Percentiles rank a stretch among this genome's conserved stretches.
Conservation (phyloP, 2,113 vertebrate species). For the Rhinogobius similis region DNA sequence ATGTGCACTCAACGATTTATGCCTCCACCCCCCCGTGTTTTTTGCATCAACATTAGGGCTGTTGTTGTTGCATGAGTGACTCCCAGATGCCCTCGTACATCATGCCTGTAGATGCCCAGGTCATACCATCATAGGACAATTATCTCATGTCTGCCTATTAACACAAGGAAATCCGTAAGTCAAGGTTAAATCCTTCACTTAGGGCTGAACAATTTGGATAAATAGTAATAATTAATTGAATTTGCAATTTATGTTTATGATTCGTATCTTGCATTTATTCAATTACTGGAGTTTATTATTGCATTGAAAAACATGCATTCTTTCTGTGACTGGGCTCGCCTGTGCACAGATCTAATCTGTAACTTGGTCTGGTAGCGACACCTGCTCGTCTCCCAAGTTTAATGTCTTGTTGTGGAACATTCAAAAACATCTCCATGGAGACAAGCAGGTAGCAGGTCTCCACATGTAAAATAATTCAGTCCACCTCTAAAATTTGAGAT, state of each 20-base stretch:
- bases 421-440: neutral
- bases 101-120: slow-evolving; percentile 1
- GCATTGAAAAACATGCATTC: too few relatives aligned
- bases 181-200: too few relatives aligned
- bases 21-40: slow-evolving; percentile 29
- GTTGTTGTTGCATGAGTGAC: slow-evolving; percentile 31
- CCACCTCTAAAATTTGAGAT: too few relatives aligned
- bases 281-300: too few relatives aligned
- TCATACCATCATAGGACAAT: slow-evolving; percentile 10
- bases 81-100: slow-evolving; percentile 13
- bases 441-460: neutral
- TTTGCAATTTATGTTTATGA: neutral
- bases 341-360: too few relatives aligned
- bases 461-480: too few relatives aligned
- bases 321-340: too few relatives aligned
- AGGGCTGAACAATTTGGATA: too few relatives aligned
- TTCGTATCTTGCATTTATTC: too few relatives aligned
- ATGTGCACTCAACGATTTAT: slow-evolving; percentile 43
- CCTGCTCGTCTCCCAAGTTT: too few relatives aligned
- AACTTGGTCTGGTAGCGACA: too few relatives aligned
- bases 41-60: neutral
- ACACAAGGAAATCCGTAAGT: neutral
- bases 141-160: neutral
- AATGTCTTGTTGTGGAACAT: too few relatives aligned
- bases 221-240: neutral